Conservation (phyloP, 2,888 invertebrate genomes). For the Lepidochrysops patricia region DNA sequence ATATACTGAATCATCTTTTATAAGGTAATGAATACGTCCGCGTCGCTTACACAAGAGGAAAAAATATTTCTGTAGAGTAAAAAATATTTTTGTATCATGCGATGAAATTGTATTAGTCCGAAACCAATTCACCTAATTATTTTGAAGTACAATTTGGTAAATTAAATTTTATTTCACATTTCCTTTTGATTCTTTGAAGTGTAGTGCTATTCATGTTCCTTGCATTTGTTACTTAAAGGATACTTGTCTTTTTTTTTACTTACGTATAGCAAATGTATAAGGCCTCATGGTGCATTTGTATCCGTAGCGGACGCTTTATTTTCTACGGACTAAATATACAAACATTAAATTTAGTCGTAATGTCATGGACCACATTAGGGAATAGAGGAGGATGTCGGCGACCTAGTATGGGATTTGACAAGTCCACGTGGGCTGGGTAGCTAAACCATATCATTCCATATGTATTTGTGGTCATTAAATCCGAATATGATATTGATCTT, state of each 20-base stretch:
- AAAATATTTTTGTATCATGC: conserved; percentile 15
- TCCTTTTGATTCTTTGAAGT: not conserved
- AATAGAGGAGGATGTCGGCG: too few species aligned
- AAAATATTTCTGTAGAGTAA: conserved; percentile 17
- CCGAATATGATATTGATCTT: too few species aligned
- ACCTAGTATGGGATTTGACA: too few species aligned
- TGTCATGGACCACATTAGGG: too few species aligned
- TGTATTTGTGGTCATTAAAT: too few species aligned
- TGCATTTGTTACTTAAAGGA: not conserved
- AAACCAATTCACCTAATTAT: conserved; percentile 2
- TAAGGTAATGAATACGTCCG: conserved; percentile 20
- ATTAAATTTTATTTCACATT: conserved; percentile 1
- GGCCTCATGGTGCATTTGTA: too few species aligned
- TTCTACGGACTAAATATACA: too few species aligned
- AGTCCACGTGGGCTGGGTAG: too few species aligned
- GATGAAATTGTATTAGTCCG: not conserved
- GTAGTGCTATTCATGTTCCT: not conserved
- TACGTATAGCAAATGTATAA: too few species aligned
- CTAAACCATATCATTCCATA: too few species aligned
- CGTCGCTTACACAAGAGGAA: conserved; percentile 17
- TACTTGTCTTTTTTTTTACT: not conserved
- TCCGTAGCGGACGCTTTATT: too few species aligned
- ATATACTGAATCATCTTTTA: conserved; percentile 21
- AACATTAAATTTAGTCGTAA: too few species aligned
- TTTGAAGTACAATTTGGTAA: not conserved